These are phyloP conservation scores for Cyphomyrmex costatus DNA, from an alignment of 1,140 invertebrate genomes.

Conservation along the genomic window DNA sequence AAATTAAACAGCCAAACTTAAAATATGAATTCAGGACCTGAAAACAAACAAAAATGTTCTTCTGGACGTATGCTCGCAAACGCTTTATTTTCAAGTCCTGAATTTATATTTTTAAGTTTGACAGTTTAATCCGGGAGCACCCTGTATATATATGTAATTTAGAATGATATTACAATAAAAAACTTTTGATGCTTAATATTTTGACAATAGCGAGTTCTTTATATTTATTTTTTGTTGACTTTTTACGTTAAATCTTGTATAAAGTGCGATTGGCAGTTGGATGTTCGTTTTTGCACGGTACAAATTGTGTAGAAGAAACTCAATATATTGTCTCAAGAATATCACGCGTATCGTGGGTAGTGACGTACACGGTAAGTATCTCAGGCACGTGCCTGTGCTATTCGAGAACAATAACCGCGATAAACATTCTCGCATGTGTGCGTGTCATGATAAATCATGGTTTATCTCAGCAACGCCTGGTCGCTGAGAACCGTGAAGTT, in stretches of 20 bases:
- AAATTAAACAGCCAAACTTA: too few species aligned
- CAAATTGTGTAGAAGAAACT: slow-evolving; percentile 13
- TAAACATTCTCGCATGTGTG: slow-evolving; percentile 55
- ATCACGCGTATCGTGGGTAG: slow-evolving; percentile 43
- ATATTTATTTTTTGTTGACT: not conserved
- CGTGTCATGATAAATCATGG: slow-evolving; percentile 67
- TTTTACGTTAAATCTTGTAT: not conserved
- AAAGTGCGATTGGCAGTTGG: slow-evolving; percentile 3
- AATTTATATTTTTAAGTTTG: too few species aligned
- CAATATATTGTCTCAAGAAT: slow-evolving; percentile 28
- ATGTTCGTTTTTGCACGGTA: slow-evolving; percentile 13
- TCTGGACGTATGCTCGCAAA: too few species aligned
- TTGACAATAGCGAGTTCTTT: not conserved
- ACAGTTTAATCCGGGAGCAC: too few species aligned
- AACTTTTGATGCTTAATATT: not conserved
- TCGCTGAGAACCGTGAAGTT: slow-evolving; percentile 40
- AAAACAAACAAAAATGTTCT: too few species aligned
- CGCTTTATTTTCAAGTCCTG: too few species aligned
- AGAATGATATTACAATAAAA: not conserved
- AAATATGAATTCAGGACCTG: too few species aligned
- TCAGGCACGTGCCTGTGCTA: slow-evolving; percentile 68
- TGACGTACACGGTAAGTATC: slow-evolving; percentile 60
- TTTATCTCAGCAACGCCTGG: slow-evolving; percentile 62
- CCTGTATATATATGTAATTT: not conserved
- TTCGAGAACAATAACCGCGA: slow-evolving; percentile 67